These are phyloP conservation scores for Motacilla alba DNA, from an alignment of 2,113 vertebrate genomes.

Conservation along the genomic window DNA sequence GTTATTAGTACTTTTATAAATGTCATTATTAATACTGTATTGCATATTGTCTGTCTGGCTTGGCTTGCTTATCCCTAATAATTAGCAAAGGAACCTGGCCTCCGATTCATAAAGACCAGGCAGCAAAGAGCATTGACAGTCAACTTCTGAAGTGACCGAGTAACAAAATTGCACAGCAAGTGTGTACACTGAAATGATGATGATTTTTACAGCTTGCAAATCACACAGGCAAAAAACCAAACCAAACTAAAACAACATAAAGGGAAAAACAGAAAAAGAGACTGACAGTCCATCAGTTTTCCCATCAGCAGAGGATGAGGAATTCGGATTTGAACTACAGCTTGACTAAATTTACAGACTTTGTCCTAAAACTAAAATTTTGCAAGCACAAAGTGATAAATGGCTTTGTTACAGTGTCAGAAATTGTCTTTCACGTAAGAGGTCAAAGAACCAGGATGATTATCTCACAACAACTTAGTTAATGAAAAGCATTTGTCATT, in stretches of 20 bases:
- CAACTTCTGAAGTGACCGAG: background rate
- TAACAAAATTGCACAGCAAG: background rate
- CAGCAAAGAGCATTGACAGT: background rate
- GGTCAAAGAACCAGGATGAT: background rate
- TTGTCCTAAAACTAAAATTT: background rate
- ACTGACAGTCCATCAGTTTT: background rate
- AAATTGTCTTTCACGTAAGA: background rate
- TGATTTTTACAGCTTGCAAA: background rate
- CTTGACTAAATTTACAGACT: background rate
- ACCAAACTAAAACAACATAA: background rate
- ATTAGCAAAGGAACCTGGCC: background rate
- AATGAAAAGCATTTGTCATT: constrained; percentile 34
- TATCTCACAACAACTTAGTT: background rate
- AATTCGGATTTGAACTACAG: background rate
- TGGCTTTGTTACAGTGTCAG: background rate
- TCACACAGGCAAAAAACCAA: background rate
- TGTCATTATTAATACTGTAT: background rate
- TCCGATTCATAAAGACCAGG: background rate
- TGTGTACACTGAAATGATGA: background rate
- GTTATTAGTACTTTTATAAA: no score
- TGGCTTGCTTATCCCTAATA: background rate
- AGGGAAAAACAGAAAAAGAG: no score
- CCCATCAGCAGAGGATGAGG: background rate
- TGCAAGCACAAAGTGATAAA: background rate
- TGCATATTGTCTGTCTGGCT: background rate